Evolutionary conservation across 2,888 invertebrate species (phyloP).

Genomic region (Agonopterix alstromeriana): DNA sequence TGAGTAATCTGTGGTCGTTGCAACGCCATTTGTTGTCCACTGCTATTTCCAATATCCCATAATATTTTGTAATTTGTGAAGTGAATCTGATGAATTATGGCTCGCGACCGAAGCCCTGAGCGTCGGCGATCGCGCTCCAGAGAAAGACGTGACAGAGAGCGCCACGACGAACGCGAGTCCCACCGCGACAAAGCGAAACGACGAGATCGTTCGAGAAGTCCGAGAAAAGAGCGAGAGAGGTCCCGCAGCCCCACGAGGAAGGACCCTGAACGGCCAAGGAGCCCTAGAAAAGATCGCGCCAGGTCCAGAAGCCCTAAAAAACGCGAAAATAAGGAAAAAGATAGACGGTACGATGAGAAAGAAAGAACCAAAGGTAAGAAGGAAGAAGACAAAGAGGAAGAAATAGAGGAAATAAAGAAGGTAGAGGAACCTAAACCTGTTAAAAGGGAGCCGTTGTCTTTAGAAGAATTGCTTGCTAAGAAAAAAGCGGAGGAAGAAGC

Average conservation of each 20-base stretch:
- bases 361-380: constrained; percentile 56
- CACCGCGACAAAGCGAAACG: constrained; percentile 60
- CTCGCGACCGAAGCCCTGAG: constrained; percentile 57
- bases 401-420: constrained; percentile 47
- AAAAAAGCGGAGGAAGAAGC: constrained; percentile 98
- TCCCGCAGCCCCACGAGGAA: constrained; percentile 51
- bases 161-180: constrained; percentile 59
- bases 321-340: constrained; percentile 55
- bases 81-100: constrained; percentile 30
- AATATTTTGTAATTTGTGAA: background rate
- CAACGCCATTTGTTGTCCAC: background rate
- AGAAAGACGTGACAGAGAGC: constrained; percentile 61
- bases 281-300: constrained; percentile 31
- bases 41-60: background rate
- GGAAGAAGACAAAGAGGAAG: constrained; percentile 47
- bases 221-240: constrained; percentile 44
- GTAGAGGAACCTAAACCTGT: constrained; percentile 56
- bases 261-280: constrained; percentile 41
- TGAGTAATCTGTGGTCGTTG: background rate
- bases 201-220: constrained; percentile 32
- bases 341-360: constrained; percentile 56
- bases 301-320: constrained; percentile 59
- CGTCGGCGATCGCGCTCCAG: constrained; percentile 61
- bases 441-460: constrained; percentile 89
- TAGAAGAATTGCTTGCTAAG: constrained; percentile 96